These are phyloP conservation scores for Tyrannus savana DNA, from an alignment of 2,113 vertebrate genomes.

Conservation along the genomic window DNA sequence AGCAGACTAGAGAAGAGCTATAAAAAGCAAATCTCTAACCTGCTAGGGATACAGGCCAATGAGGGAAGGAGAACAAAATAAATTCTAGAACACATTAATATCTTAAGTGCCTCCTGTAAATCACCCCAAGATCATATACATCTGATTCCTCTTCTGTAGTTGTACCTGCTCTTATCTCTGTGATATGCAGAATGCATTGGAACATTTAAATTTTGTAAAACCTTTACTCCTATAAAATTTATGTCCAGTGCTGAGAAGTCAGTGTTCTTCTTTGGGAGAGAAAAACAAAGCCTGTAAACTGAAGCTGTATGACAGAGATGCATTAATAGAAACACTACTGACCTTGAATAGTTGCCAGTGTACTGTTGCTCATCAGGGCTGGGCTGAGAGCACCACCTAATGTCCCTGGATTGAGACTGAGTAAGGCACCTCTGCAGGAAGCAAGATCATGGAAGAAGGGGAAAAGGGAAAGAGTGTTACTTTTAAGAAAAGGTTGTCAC, in stretches of 20 bases:
- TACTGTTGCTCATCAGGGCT: constrained; percentile 97
- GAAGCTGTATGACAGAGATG: neutral
- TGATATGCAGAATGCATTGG: neutral
- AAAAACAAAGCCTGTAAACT: neutral
- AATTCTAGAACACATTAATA: neutral
- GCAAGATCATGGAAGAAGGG: neutral
- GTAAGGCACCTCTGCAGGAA: constrained; percentile 89
- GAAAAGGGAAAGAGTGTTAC: neutral
- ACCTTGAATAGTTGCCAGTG: constrained; percentile 99
- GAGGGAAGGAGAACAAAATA: neutral
- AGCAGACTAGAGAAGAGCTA: neutral
- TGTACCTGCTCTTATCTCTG: neutral
- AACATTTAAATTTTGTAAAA: neutral
- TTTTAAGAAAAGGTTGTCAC: neutral
- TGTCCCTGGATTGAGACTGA: constrained; percentile 91
- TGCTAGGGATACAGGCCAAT: neutral
- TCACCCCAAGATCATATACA: neutral
- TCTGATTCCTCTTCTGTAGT: neutral
- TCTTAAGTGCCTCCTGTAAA: neutral
- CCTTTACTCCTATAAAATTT: neutral
- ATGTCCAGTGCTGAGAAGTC: neutral
- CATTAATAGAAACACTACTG: constrained; percentile 47
- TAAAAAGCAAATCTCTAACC: neutral
- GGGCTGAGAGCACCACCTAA: constrained; percentile 91
- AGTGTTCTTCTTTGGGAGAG: neutral